Evolutionary conservation across 2,797 vertebrate species (phyloP), one percentile per base, ranked within the genome.

Genomic region (Loriculus beryllinus): DNA sequence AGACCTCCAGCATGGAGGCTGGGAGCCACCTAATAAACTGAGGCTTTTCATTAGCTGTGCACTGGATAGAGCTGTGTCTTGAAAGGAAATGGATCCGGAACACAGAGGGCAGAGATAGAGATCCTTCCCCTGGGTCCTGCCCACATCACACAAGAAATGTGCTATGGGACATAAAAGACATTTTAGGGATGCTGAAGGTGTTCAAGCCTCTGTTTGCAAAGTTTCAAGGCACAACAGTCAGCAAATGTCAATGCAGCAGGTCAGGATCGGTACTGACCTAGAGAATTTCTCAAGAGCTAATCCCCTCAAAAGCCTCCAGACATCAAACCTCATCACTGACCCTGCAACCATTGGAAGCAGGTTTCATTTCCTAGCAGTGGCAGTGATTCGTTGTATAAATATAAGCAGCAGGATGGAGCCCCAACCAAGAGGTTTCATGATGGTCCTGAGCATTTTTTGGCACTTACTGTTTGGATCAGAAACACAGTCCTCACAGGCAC

Each of bases 31-130:
- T 90, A 64, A 83, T 75, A 88, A 31, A 42, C 54, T 43, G 37
- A 69, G 28, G 25, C 18, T 74, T 75, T 89, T 91, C 87, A 85
- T 82, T 74, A 94, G 43, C 80, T 86, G 33, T 45, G 39, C 25
- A 10, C 69, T 78, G 57, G 54, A 12, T 26, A 59, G 15, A 92
- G 6, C 1, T 1, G 29, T 68, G 12, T 18, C 45, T 72, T 78
- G 42, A 19, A 6, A 37, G 10, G 7, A 16, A 7, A 23, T 16
- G 14, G 16, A 77, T 28, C 18, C 29, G 76, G 39, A 64, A 21
- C 23, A 67, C 35, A 68, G 43, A 79, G 20, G 4, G 18, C 23
- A 86, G 26, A 65, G 25, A 25, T 7, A 17, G 26, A 81, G 18
- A 80, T 47, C 9, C 8, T 5, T 88, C 51, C 33, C 8, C n/a